A percentile compares a stretch with the other conserved stretches of the same genome.
Conservation (phyloP, 2,113 vertebrate species). For the Hippopotamus amphibius region DNA sequence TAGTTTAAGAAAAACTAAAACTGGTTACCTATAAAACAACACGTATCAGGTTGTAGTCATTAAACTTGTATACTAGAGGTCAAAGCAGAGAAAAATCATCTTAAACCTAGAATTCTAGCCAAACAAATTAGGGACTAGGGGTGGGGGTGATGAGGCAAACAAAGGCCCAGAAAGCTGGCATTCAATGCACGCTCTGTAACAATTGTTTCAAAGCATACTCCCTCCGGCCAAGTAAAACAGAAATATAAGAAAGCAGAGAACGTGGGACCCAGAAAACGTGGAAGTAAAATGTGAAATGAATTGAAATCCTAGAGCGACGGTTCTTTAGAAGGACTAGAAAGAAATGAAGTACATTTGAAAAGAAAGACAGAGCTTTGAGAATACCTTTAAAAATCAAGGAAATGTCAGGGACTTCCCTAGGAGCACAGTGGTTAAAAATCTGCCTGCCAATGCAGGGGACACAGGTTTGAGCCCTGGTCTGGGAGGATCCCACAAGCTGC, state of each 20-base stretch:
- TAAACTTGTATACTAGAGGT: neutral
- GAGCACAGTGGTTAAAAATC: too few species aligned
- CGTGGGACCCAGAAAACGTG: neutral
- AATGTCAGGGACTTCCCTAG: too few species aligned
- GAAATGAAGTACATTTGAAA: neutral
- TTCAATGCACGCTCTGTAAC: neutral
- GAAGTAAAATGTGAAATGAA: neutral
- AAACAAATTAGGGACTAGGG: neutral
- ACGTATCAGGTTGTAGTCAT: neutral
- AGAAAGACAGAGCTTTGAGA: neutral
- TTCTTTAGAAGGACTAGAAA: neutral
- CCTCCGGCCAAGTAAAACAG: neutral
- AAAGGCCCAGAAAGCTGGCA: neutral
- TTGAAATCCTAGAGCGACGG: neutral
- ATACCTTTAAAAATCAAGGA: neutral
- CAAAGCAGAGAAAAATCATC: neutral
- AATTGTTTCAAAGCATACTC: neutral
- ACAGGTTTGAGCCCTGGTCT: too few species aligned
- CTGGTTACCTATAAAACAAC: neutral
- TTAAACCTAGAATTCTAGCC: neutral
- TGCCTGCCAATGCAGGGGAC: too few species aligned
- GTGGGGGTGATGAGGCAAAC: neutral
- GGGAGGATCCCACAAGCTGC: too few species aligned
- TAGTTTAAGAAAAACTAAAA: neutral
- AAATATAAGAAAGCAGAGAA: neutral